Percentiles rank a stretch among this genome's conserved stretches.
Evolutionary conservation across 2,113 vertebrate genomes (phyloP).

Genomic region (Oreochromis niloticus): DNA sequence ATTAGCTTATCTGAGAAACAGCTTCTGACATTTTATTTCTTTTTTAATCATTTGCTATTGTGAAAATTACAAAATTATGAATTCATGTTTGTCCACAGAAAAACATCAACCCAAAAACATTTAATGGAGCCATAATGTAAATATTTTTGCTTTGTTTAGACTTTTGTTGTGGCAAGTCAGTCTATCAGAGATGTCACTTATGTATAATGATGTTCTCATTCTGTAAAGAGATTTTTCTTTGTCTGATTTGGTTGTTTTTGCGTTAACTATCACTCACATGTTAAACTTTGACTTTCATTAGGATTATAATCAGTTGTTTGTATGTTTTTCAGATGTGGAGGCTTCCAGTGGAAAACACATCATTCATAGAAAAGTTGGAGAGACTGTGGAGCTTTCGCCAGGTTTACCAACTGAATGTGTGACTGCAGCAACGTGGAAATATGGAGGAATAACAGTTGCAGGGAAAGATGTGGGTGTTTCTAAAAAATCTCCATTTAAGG

Average conservation of each 20-base stretch:
- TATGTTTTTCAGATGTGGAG: neutral
- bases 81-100: neutral
- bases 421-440: neutral
- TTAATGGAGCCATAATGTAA: neutral
- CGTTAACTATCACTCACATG: too few relatives aligned
- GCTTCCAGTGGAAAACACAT: rapidly evolving
- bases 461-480: rapidly evolving
- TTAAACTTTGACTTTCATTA: neutral
- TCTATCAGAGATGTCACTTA: neutral
- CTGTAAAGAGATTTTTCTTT: neutral
- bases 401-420: neutral
- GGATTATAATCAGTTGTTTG: neutral
- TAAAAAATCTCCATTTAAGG: rapidly evolving
- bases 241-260: neutral
- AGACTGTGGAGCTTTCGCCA: slow-evolving; percentile 9
- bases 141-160: neutral
- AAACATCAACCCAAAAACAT: neutral
- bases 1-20: neutral
- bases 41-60: neutral
- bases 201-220: neutral
- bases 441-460: neutral
- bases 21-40: neutral
- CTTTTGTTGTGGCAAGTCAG: neutral
- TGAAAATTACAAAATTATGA: neutral
- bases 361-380: slow-evolving; percentile 39